Evolutionary conservation across 2,888 invertebrate genomes (phyloP), one percentile per base, ranked within the genome.

Genomic region (Auanema freiburgensis): DNA sequence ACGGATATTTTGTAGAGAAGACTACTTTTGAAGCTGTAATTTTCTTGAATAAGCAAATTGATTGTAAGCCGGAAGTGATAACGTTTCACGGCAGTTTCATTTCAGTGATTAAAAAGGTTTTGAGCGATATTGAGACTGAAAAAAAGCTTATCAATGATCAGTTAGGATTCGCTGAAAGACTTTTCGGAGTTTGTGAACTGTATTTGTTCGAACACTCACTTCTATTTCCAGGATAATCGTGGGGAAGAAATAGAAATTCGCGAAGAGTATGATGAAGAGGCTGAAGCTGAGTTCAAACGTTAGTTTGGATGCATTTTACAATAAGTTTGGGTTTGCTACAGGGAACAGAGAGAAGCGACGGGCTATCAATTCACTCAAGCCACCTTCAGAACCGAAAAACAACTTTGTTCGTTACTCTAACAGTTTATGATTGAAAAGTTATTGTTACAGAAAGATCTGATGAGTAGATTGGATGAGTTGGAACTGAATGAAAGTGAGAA

Each of bases 1-100:
- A 57, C 42, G 62, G 57, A 1, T 62, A 57, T 25, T 62, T 62
- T 23, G 62, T 62, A 10, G 62, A 62, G 42, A 25, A 57, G 49
- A 46, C 25, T 46, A 52, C 52, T 56, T 57, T 21, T 44, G 57
- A 62, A 33, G 62, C 62, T 16, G 57, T 51, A 42, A 57, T 57
- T 18, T 40, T 42, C 23, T 40, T 62, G 18, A 41, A 56, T 10
- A 23, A 57, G 6, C 56, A 57, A 5, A 21, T 57, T 4, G 42
- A 49, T 12, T 24, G 62, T 62, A 23, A 42, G 57, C 16, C 16
- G 10, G 3, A 46, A 3, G 3, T 5, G 4, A 5, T 18, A 5
- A 46, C 46, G 4, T 3, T 46, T 18, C 3, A 46, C 6, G 21
- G 6, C 21, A 10, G 4, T 25, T 33, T 23, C n/a, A 56, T 57